A percentile compares a stretch with the other conserved stretches of the same genome.
Conservation (phyloP, 1,140 invertebrate species). For the Leguminivora glycinivorella region DNA sequence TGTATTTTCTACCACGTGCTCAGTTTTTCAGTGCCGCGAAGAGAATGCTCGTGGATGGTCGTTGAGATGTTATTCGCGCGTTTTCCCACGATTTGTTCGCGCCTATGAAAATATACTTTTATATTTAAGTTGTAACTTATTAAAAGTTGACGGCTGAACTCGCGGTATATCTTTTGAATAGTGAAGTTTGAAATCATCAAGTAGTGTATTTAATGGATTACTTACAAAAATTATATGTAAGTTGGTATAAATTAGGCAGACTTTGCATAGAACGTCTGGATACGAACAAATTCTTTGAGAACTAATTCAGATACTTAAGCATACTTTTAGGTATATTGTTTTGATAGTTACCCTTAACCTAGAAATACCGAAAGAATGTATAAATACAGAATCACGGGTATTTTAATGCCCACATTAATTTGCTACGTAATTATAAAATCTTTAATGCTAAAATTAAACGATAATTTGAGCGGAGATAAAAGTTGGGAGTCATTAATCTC, state of each 20-base stretch:
- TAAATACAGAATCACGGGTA: not conserved
- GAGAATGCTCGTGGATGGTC: constrained; percentile 44
- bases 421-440: not conserved
- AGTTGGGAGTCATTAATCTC: not conserved
- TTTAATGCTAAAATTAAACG: not conserved
- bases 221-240: not conserved
- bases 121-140: not conserved
- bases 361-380: not conserved
- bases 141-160: not conserved
- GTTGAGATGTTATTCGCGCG: constrained; percentile 39
- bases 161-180: not conserved
- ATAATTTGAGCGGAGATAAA: not conserved
- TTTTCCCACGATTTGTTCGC: constrained; percentile 34
- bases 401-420: not conserved
- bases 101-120: not conserved
- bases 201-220: not conserved
- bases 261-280: not conserved
- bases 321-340: too few species aligned
- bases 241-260: not conserved
- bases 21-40: constrained; percentile 63
- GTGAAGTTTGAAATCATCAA: not conserved
- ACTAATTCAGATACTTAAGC: not conserved
- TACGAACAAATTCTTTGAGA: not conserved
- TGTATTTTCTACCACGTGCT: constrained; percentile 63
- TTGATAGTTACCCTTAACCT: not conserved